Base-by-base conservation (phyloP, 2,888 invertebrate species). In the Zygaena filipendulae region DNA sequence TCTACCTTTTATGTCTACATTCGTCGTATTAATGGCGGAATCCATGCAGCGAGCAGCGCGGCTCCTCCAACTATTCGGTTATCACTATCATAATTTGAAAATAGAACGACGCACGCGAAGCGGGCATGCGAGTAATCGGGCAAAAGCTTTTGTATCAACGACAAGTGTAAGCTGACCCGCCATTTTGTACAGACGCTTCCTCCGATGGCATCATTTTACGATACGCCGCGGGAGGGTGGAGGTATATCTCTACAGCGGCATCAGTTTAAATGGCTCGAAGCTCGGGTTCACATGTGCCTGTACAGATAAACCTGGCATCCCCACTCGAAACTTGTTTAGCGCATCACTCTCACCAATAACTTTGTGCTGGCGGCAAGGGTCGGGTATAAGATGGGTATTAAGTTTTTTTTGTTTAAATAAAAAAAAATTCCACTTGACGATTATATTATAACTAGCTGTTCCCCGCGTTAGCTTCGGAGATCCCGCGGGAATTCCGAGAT, bases 41-140 rank as follows among this genome's bases (percentile, higher is more conserved):
- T n/a, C n/a, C n/a, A n/a, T n/a, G n/a, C n/a, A n/a, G n/a, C n/a
- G n/a, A n/a, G n/a, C n/a, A n/a, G n/a, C n/a, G n/a, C n/a, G n/a
- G n/a, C n/a, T n/a, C n/a, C n/a, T n/a, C 45, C 36, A 39, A 52
- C 62, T 61, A 69, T 63, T 64, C 69, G 63, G 67, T 72, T 74
- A 74, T 71, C 74, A 74, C 72, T 72, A 75, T 70, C 74, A 70
- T 72, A n/a, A 60, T 72, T 71, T 64, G 66, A 68, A 74, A 72
- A 74, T 71, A 68, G 74, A 72, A 74, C 72, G 66, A 66, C 69
- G 71, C 77, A 74, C 72, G 72, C 75, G 67, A 75, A 57, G 62
- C 64, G 61, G 59, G 64, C 71, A 59, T 54, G 55, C 66, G 60
- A 66, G 72, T 75, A 75, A 75, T 75, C 77, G 72, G 62, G 58